Conservation (phyloP, 2,113 vertebrate genomes). For the Apaloderma vittatum region DNA sequence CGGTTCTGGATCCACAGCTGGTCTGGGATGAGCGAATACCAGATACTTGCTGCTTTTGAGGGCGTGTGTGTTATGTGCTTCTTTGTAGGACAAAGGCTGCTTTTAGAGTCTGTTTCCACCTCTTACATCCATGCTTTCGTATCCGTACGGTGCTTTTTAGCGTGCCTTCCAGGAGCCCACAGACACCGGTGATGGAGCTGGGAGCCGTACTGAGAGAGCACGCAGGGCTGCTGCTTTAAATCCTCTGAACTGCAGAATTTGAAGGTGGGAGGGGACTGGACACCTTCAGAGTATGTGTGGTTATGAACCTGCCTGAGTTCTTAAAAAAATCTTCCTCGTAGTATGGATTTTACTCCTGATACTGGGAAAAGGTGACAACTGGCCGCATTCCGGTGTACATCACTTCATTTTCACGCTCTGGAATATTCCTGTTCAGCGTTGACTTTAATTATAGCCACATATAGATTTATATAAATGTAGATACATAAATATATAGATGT, state of each 20-base stretch:
- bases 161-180: neutral
- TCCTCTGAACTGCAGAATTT: neutral
- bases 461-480: neutral
- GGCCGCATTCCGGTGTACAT: neutral
- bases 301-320: neutral
- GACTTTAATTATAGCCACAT: neutral
- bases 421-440: neutral
- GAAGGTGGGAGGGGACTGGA: neutral
- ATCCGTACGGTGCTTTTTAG: neutral
- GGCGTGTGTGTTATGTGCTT: neutral
- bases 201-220: neutral
- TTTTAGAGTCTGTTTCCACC: neutral
- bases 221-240: neutral
- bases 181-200: neutral
- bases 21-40: neutral
- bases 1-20: neutral
- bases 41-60: neutral
- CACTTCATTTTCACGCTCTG: neutral
- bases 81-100: neutral
- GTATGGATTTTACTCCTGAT: neutral
- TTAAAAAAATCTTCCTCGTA: neutral
- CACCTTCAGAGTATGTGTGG: neutral
- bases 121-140: neutral
- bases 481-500: too few relatives aligned
- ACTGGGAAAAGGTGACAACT: rapidly evolving